A percentile compares a stretch with the other conserved stretches of the same genome.
Evolutionary conservation across 2,888 invertebrate species (phyloP).

Genomic region (Philhelius pedissequus): DNA sequence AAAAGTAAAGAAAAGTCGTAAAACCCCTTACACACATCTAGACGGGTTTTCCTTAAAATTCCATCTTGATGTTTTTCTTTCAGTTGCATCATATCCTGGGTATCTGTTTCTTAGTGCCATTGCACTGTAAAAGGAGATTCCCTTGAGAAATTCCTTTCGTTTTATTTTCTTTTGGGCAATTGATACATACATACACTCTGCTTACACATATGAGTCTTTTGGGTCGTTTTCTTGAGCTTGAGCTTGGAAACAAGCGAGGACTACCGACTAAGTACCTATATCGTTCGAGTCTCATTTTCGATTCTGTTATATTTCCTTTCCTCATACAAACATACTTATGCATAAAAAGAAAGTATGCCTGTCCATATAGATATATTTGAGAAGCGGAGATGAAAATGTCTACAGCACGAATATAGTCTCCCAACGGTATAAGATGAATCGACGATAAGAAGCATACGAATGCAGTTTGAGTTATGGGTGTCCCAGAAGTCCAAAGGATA

Average conservation of each 20-base stretch:
- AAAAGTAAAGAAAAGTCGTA: not conserved
- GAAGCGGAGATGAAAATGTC: constrained; percentile 46
- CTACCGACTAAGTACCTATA: not conserved
- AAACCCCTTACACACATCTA: not conserved
- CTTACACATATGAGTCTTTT: constrained; percentile 17
- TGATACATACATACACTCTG: not conserved
- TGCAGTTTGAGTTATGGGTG: constrained; percentile 41
- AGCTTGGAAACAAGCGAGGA: not conserved
- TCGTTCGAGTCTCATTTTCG: constrained; percentile 62
- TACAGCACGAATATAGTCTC: constrained; percentile 10
- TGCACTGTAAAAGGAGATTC: constrained; percentile 61
- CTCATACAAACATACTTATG: no score
- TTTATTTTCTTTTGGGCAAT: not conserved
- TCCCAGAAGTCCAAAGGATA: constrained; percentile 52
- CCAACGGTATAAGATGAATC: constrained; percentile 39
- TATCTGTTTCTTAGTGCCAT: constrained; percentile 47
- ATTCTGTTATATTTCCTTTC: constrained; percentile 61
- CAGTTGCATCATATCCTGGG: constrained; percentile 31
- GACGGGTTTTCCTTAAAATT: constrained; percentile 31
- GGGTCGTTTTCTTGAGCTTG: not conserved
- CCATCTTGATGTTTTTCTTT: not conserved
- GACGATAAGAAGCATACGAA: constrained; percentile 24
- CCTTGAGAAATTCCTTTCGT: constrained; percentile 43
- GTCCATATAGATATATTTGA: constrained; percentile 5
- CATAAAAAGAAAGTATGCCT: not conserved